A percentile compares a stretch with the other conserved stretches of the same genome.
Conservation (phyloP, 2,888 invertebrate species). For the Sceliomorpha sp. region DNA sequence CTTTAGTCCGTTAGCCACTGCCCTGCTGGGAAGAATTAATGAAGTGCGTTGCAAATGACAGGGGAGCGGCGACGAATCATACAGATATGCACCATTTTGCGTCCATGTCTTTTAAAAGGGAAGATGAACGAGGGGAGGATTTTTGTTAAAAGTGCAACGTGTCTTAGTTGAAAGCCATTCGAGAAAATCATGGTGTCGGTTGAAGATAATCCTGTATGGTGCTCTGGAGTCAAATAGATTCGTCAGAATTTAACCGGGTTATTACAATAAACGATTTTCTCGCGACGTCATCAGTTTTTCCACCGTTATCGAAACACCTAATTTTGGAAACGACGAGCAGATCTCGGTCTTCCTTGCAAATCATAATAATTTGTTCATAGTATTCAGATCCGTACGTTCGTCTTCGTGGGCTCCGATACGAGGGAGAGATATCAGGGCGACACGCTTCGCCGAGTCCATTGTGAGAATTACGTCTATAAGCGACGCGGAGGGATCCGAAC, state of each 20-base stretch:
- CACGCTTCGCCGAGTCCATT: constrained; percentile 70
- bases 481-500: constrained; percentile 47
- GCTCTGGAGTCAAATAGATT: too few relatives aligned
- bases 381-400: constrained; percentile 40
- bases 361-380: constrained; percentile 49
- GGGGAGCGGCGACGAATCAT: constrained; percentile 41
- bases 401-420: constrained; percentile 63
- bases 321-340: too few relatives aligned
- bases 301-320: too few relatives aligned
- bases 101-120: constrained; percentile 33
- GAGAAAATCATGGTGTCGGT: too few relatives aligned
- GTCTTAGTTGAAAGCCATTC: too few relatives aligned
- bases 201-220: too few relatives aligned
- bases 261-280: too few relatives aligned
- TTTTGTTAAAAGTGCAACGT: constrained; percentile 38
- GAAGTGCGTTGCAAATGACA: constrained; percentile 52
- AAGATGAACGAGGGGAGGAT: constrained; percentile 38
- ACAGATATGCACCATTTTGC: constrained; percentile 36
- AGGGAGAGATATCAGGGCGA: constrained; percentile 68
- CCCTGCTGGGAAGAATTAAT: constrained; percentile 42
- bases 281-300: too few relatives aligned
- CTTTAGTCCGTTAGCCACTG: constrained; percentile 24
- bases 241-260: too few relatives aligned
- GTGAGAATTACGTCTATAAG: constrained; percentile 60
- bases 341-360: constrained; percentile 50